phyloP scores from a whole-genome alignment of 2,888 invertebrate genomes.

The Balanococcus diminutus region DNA sequence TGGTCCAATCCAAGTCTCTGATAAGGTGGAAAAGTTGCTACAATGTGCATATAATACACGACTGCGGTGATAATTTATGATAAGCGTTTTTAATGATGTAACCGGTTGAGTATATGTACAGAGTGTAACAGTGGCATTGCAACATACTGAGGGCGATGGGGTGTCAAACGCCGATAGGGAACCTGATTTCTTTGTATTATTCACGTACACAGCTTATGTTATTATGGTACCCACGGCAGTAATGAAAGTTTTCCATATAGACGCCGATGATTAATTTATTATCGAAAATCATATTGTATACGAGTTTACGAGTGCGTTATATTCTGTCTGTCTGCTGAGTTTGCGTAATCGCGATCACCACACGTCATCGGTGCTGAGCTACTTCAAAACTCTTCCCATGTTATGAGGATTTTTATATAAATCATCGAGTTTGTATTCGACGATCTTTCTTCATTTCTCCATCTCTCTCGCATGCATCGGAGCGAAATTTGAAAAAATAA shows the following conservation, averaged over 20 bases:
- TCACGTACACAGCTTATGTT: background rate
- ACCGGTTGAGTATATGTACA: no score
- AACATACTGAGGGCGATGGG: constrained; percentile 20
- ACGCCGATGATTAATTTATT: constrained; percentile 32
- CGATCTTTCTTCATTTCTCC: no score
- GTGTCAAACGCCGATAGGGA: constrained; percentile 1
- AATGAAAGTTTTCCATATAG: constrained; percentile 30
- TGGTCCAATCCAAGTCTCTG: background rate
- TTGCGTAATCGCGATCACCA: background rate
- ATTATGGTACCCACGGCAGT: background rate
- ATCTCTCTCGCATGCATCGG: no score
- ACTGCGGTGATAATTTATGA: background rate
- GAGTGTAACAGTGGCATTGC: constrained; percentile 24
- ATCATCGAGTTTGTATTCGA: background rate
- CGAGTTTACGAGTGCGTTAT: background rate
- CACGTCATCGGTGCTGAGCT: background rate
- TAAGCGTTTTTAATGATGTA: constrained; percentile 21
- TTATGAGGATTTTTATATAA: background rate
- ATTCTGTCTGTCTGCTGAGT: background rate
- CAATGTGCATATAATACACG: background rate
- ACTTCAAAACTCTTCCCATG: background rate
- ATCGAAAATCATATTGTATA: background rate
- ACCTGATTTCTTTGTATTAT: constrained; percentile 34
- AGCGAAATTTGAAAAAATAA: no score
- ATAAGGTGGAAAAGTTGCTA: background rate